A percentile compares a stretch with the other conserved stretches of the same genome.
Evolutionary conservation across 2,888 invertebrate species (phyloP).

Genomic region (Drosophila mettleri): DNA sequence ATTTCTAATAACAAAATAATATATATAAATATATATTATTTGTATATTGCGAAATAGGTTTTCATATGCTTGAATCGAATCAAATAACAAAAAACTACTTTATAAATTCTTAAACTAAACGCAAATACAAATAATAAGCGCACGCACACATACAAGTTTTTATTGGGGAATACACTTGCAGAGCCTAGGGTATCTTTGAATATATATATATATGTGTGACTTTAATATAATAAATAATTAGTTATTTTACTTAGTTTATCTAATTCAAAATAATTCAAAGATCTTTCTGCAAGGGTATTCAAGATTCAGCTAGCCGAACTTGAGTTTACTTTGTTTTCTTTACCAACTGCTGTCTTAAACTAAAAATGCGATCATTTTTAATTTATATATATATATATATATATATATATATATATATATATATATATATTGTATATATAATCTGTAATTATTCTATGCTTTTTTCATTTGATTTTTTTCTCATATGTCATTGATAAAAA

Average conservation of each 20-base stretch:
- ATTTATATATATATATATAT: slow-evolving; percentile 4
- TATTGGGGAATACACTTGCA: slow-evolving; percentile 22
- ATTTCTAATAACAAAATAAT: slow-evolving; percentile 7
- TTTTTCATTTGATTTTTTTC: neutral
- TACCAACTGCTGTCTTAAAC: slow-evolving; percentile 26
- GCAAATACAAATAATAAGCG: slow-evolving; percentile 14
- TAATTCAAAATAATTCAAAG: slow-evolving; percentile 6
- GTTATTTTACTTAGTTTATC: slow-evolving; percentile 8
- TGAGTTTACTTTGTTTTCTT: slow-evolving; percentile 1
- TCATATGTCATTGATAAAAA: slow-evolving; percentile 7
- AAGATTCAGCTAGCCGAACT: slow-evolving; percentile 31
- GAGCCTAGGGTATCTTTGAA: neutral
- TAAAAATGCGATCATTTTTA: slow-evolving; percentile 13
- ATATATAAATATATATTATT: neutral
- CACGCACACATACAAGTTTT: slow-evolving; percentile 6
- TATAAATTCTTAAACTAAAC: slow-evolving; percentile 48
- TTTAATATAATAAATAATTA: neutral
- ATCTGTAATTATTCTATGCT: slow-evolving; percentile 9
- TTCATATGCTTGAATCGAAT: slow-evolving; percentile 21
- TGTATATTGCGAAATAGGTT: slow-evolving; percentile 33
- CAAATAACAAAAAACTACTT: slow-evolving; percentile 23
- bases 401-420: slow-evolving; percentile 18
- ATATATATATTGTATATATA: slow-evolving; percentile 22
- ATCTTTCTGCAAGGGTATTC: slow-evolving; percentile 30
- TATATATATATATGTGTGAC: slow-evolving; percentile 6